These are phyloP conservation scores for Amazona guildingii DNA, from an alignment of 2,113 vertebrate genomes.

Conservation along the genomic window DNA sequence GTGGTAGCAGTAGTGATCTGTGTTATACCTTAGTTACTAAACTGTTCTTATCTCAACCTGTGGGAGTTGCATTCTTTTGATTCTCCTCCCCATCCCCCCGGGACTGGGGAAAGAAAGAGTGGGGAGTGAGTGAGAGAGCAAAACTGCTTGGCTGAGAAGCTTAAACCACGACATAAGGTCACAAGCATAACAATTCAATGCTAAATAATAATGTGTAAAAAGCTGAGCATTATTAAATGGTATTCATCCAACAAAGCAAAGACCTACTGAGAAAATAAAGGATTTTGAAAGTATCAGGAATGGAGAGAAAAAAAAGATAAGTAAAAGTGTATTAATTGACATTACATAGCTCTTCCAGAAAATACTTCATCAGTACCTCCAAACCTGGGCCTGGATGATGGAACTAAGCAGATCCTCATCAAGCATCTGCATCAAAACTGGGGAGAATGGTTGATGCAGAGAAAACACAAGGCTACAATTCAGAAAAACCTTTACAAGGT, in stretches of 20 bases:
- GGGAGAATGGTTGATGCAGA: neutral
- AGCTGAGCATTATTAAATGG: neutral
- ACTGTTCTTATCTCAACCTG: too few relatives aligned
- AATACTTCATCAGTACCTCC: neutral
- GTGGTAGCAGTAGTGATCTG: too few relatives aligned
- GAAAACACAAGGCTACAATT: neutral
- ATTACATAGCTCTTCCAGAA: neutral
- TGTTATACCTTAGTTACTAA: too few relatives aligned
- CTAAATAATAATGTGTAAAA: neutral
- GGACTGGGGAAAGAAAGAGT: too few relatives aligned
- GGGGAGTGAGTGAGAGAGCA: too few relatives aligned
- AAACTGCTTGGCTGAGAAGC: too few relatives aligned
- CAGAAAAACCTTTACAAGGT: neutral
- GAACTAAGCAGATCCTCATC: neutral
- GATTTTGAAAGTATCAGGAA: neutral
- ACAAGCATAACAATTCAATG: neutral
- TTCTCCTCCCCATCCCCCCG: too few relatives aligned
- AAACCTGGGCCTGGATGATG: neutral
- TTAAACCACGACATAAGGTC: neutral
- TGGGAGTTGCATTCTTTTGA: too few relatives aligned
- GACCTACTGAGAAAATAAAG: neutral
- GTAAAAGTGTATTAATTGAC: neutral
- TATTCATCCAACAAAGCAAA: slow-evolving; percentile 28
- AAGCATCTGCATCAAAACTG: neutral
- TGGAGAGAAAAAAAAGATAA: neutral